Base-by-base conservation (phyloP, 1,140 invertebrate genomes). In the Heliothis subflexa region DNA sequence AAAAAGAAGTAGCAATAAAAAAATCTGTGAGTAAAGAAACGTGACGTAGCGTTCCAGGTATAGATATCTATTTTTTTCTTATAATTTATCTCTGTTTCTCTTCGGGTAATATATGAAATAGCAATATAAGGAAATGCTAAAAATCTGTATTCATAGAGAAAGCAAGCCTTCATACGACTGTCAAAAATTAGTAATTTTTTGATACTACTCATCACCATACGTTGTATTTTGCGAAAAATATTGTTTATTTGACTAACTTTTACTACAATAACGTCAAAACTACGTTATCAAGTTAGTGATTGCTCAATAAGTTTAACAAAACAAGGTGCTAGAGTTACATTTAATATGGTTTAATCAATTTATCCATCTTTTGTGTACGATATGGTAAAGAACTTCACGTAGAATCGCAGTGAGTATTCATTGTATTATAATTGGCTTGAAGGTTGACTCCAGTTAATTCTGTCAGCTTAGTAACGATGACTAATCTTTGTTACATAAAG, bases 361-460 rank as follows among this genome's bases (percentile, higher is more conserved):
- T 18, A 18, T 59, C 4, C 9, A n/a, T 3, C 16, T 12, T 47
- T 45, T 50, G n/a, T 28, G 14, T 0, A 33, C 47, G 54, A 59
- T 47, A 66, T 52, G 74, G 40, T 52, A 33, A 40, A 13, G 57
- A 11, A 62, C 14, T 5, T 75, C 28, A 77, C 61, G 62, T 47
- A 50, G 13, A 66, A 45, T 33, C 50, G 45, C 21, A 68, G 75
- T 75, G 57, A 77, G 64, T 77, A 55, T 25, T 61, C 21, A 61
- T 77, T 68, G 49, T 68, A 77, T 68, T 77, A 16, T 55, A 77
- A 77, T 77, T 77, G 75, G 75, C 62, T 54, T 57, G 64, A 68
- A 77, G 64, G 75, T 77, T 76, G 59, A 40, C 28, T 57, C 50
- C 47, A 11, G 49, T 21, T 70, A 47, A 45, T 57, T 55, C 25